A percentile compares a stretch with the other conserved stretches of the same genome.
phyloP scores from a whole-genome alignment of 2,888 invertebrate genomes.

The Busseola fusca region DNA sequence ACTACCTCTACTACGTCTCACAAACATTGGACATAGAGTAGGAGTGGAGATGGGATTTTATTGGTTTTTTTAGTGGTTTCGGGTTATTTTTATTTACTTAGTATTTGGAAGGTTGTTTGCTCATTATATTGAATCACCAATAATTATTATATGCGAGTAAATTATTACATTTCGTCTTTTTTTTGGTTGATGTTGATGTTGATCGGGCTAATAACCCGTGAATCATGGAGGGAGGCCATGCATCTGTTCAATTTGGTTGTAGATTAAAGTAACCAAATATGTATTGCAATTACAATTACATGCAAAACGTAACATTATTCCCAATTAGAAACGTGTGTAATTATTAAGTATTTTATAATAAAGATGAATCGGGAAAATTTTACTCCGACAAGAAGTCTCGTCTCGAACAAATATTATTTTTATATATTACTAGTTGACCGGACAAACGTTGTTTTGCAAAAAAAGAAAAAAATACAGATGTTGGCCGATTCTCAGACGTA shows the following conservation, averaged over 20 bases:
- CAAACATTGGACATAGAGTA: constrained; percentile 75
- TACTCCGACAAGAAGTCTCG: no score
- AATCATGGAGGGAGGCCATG: neutral
- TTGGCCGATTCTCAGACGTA: no score
- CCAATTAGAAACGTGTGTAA: neutral
- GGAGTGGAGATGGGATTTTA: constrained; percentile 33
- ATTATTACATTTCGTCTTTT: neutral
- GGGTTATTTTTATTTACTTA: constrained; percentile 1
- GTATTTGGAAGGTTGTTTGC: constrained; percentile 4
- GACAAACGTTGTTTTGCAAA: no score
- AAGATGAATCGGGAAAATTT: no score
- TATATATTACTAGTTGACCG: no score
- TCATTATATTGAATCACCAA: no score
- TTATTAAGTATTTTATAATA: no score
- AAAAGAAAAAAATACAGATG: no score
- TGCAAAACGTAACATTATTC: neutral
- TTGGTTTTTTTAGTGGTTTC: constrained; percentile 33
- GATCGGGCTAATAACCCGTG: neutral
- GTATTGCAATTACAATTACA: no score
- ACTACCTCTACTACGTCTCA: constrained; percentile 56
- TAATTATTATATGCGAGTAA: no score
- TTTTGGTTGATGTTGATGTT: neutral
- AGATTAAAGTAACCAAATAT: neutral
- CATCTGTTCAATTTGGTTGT: neutral
- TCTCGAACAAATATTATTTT: no score